Conservation (phyloP, 1,140 invertebrate species). For the Heliconius himera region DNA sequence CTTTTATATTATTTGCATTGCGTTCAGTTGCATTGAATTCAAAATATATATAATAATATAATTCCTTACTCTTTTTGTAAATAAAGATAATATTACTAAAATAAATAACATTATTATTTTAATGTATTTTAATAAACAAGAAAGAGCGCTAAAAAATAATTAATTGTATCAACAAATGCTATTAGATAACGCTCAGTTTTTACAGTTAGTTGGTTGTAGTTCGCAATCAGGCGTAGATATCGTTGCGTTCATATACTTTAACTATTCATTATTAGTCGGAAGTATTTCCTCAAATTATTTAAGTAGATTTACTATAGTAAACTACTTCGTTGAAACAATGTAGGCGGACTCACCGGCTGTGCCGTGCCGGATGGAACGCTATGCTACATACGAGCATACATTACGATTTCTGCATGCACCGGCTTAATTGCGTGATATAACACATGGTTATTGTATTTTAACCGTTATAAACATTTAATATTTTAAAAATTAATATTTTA, state of each 20-base stretch:
- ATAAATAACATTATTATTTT: not conserved
- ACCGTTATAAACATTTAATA: not conserved
- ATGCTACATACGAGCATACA: not conserved
- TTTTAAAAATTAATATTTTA: not conserved
- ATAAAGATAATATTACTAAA: too few relatives aligned
- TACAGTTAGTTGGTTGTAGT: slow-evolving; percentile 55
- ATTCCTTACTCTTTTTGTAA: too few relatives aligned
- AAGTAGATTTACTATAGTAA: slow-evolving; percentile 13
- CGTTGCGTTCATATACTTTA: slow-evolving; percentile 52
- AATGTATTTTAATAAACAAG: not conserved
- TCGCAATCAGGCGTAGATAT: slow-evolving; percentile 55
- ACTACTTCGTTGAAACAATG: slow-evolving; percentile 14
- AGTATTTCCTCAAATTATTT: slow-evolving; percentile 58
- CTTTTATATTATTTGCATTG: too few relatives aligned
- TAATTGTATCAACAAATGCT: slow-evolving; percentile 18
- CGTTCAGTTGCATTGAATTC: too few relatives aligned
- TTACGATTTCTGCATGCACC: slow-evolving; percentile 18
- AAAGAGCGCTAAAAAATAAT: not conserved
- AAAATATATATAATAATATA: too few relatives aligned
- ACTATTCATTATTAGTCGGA: slow-evolving; percentile 58
- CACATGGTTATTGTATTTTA: not conserved
- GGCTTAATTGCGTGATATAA: slow-evolving; percentile 27
- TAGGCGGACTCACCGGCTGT: not conserved
- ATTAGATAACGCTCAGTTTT: slow-evolving; percentile 48
- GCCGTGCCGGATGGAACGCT: slow-evolving; percentile 16